Conservation (phyloP, 2,797 vertebrate species). For the Gymnocypris eckloni region DNA sequence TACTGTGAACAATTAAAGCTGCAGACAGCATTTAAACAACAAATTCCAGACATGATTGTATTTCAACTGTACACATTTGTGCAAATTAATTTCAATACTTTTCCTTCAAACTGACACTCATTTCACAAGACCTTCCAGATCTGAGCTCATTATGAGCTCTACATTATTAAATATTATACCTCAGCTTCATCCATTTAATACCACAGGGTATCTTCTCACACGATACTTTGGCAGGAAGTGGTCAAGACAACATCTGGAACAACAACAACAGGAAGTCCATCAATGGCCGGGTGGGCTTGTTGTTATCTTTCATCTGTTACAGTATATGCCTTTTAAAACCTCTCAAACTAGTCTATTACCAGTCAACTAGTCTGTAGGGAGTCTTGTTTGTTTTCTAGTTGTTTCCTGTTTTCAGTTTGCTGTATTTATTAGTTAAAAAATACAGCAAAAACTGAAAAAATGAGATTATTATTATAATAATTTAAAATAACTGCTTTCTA, state of each 20-base stretch:
- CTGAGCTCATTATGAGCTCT: not conserved
- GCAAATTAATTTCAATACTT: not conserved
- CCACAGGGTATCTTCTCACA: not conserved
- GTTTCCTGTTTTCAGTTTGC: not conserved
- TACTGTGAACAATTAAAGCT: too few relatives aligned
- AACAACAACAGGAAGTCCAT: slow-evolving; percentile 14
- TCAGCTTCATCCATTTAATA: not conserved
- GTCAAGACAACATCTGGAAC: not conserved
- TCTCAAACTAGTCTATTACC: too few relatives aligned
- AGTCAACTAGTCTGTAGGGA: not conserved
- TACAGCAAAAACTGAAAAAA: not conserved
- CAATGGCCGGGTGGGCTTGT: not conserved
- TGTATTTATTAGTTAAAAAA: not conserved
- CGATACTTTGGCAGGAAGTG: slow-evolving; percentile 1
- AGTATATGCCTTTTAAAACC: not conserved
- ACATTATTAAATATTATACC: not conserved
- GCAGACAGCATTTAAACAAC: not conserved
- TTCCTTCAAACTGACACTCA: not conserved
- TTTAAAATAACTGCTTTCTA: not conserved
- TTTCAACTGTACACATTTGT: not conserved
- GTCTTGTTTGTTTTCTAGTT: not conserved
- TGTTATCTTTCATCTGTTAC: not conserved
- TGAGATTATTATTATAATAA: not conserved
- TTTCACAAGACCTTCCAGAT: not conserved
- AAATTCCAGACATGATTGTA: not conserved